Base-by-base conservation (phyloP, 2,113 vertebrate genomes). In the Cichladusa arquata region DNA sequence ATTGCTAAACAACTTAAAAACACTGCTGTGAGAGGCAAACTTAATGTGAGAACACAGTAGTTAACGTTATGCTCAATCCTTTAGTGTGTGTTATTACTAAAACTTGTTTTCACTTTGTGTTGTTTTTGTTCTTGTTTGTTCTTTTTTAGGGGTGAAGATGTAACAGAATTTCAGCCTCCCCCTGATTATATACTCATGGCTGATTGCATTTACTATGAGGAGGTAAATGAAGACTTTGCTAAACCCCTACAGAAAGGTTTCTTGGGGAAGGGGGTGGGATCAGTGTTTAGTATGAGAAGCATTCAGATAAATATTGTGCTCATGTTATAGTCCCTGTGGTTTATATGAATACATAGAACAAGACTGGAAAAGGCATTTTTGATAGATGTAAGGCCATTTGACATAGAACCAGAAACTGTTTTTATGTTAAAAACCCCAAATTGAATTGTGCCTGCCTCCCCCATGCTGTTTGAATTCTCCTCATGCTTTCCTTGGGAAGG, bases 151-250 rank as follows among this genome's bases (percentile, higher is more conserved):
- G 99, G 99, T 53, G 98, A 98, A 96, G 98, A 99, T 92, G 97
- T 98, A 54, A 95, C 98, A 22, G 98, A 98, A 25, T 98, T 98
- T 80, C 88, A 97, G 67, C 98, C 98, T 92, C 94, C 96, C 6
- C 99, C 99, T 1, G 98, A 99, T 97, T 99, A 98, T 73, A 98
- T 99, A 69, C 97, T 99, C 33, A 98, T 99, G 99, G 99, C 99
- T 19, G 99, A 99, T 86, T 99, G 99, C 95, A 99, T 99, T 96
- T 99, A 99, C 97, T 99, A 99, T 34, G 99, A 99, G 90, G 98
- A 99, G 99, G 99, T 99, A 97, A 96, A 87, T 8, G 45, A 74
- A 56, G 48, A 9, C 7, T 57, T 47, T 36, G 9, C 28, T n/a
- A 40, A 80, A 48, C 12, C 11, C 9, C 1, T 16, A 0, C 6